Conservation (phyloP, 2,113 vertebrate genomes). For the Geococcyx californianus region DNA sequence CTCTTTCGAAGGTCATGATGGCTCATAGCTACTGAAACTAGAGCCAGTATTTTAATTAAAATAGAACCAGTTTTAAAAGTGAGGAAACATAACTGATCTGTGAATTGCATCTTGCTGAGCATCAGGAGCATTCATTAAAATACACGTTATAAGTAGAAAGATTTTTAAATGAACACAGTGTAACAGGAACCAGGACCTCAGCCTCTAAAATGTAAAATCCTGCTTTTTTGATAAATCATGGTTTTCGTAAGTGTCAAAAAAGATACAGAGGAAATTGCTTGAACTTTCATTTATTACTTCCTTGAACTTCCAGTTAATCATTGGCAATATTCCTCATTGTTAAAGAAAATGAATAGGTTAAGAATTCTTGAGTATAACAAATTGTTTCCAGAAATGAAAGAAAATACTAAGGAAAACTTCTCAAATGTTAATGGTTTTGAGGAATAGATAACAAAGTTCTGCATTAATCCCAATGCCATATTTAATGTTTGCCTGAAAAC, state of each 20-base stretch:
- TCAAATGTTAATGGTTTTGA: not conserved
- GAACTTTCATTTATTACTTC: not conserved
- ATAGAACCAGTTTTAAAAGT: not conserved
- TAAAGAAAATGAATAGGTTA: not conserved
- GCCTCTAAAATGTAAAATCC: not conserved
- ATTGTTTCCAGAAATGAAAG: not conserved
- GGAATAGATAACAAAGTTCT: not conserved
- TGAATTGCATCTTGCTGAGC: not conserved
- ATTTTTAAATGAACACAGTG: not conserved
- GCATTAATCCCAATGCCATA: not conserved
- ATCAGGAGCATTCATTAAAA: not conserved
- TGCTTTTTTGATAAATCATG: not conserved
- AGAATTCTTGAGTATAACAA: not conserved
- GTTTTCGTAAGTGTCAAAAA: not conserved
- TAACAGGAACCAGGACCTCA: not conserved
- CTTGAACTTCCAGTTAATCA: not conserved
- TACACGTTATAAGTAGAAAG: not conserved
- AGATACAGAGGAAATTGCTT: not conserved
- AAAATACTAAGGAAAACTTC: not conserved
- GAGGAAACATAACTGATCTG: not conserved
- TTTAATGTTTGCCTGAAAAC: not conserved
- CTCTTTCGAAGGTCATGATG: not conserved
- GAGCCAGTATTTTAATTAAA: not conserved
- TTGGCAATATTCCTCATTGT: not conserved
- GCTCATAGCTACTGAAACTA: not conserved